A percentile compares a stretch with the other conserved stretches of the same genome.
These are phyloP conservation scores for Oophaga pumilio DNA, from an alignment of 2,113 vertebrate genomes.

Conservation along the genomic window DNA sequence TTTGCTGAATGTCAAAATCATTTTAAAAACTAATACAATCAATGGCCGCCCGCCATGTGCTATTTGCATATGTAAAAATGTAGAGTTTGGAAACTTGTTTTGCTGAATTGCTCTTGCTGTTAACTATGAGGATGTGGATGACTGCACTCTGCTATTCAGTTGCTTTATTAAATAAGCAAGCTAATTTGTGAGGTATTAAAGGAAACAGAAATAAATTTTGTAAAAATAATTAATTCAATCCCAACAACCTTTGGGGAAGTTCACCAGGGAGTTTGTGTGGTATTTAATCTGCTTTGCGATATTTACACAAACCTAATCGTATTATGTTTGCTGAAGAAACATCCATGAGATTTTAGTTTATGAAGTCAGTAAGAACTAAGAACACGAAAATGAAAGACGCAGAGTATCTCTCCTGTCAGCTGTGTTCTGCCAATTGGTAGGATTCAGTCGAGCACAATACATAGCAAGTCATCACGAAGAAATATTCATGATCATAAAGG, in stretches of 20 bases:
- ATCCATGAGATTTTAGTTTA: not conserved
- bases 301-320: not conserved
- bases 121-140: not conserved
- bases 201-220: not conserved
- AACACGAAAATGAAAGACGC: not conserved
- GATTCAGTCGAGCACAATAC: not conserved
- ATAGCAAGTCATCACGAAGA: not conserved
- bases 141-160: not conserved
- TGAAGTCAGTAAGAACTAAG: not conserved
- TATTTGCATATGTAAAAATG: not conserved
- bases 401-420: not conserved
- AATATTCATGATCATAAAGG: not conserved
- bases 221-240: not conserved
- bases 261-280: not conserved
- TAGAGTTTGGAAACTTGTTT: not conserved
- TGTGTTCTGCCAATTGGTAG: not conserved
- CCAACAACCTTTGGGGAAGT: not conserved
- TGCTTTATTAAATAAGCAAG: not conserved
- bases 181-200: constrained; percentile 6
- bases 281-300: not conserved
- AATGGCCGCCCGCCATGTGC: not conserved
- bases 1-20: not conserved
- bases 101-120: not conserved
- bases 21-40: too few species aligned
- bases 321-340: not conserved